A percentile compares a stretch with the other conserved stretches of the same genome.
These are phyloP conservation scores for Trichonephila inaurata DNA, from an alignment of 1,140 invertebrate genomes.

Conservation along the genomic window DNA sequence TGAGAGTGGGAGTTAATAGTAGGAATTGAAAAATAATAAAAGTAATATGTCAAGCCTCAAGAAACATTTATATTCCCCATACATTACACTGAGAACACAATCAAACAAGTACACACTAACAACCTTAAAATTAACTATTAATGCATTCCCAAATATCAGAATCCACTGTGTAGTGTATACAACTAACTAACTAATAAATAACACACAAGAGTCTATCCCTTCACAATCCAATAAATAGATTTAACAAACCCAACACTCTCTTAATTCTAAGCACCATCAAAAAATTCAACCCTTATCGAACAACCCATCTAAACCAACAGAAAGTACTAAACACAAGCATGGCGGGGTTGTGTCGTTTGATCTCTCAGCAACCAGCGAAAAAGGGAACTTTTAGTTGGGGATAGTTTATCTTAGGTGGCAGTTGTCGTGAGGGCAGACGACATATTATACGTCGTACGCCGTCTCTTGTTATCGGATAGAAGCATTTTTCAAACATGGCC, in stretches of 20 bases:
- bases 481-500: slow-evolving; percentile 30
- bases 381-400: not conserved
- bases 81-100: too few species aligned
- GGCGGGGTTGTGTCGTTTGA: not conserved
- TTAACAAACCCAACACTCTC: not conserved
- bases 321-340: not conserved
- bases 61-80: too few species aligned
- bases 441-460: slow-evolving; percentile 10
- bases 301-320: not conserved
- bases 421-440: not conserved
- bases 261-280: not conserved
- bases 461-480: slow-evolving; percentile 27
- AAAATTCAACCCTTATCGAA: not conserved
- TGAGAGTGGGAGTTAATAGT: too few species aligned
- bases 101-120: too few species aligned
- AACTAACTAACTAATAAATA: too few species aligned
- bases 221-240: not conserved
- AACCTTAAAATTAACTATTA: too few species aligned
- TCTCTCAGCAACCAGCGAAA: not conserved
- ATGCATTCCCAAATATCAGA: too few species aligned
- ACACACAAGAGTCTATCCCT: too few species aligned
- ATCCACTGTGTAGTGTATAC: too few species aligned
- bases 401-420: slow-evolving; percentile 28
- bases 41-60: too few species aligned
- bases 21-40: too few species aligned